phyloP scores from a whole-genome alignment of 30 jellyfish, hydroid and myxozoan species.

The Haliclystus octoradiatus region DNA sequence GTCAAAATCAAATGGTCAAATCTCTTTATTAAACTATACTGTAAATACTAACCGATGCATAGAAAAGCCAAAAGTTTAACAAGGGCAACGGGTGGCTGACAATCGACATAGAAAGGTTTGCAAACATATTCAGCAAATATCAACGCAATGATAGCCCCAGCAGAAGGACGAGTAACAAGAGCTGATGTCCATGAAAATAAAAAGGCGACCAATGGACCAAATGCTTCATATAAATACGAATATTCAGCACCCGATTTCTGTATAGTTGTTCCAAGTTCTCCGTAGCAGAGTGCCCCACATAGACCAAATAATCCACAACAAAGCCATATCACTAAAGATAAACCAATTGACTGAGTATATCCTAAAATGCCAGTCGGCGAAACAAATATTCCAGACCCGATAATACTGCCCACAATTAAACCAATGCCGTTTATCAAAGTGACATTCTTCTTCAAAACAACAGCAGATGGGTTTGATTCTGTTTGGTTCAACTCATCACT shows the following conservation, averaged over 20 bases:
- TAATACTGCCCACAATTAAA: constrained; percentile 67
- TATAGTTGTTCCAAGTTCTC: constrained; percentile 60
- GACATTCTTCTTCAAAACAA: constrained; percentile 51
- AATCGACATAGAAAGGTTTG: constrained; percentile 48
- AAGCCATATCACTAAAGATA: constrained; percentile 43
- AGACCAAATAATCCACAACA: constrained; percentile 48
- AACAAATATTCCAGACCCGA: constrained; percentile 66
- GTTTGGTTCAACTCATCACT: too few relatives aligned
- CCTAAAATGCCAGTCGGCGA: constrained; percentile 49
- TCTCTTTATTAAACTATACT: too few relatives aligned
- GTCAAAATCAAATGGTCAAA: too few relatives aligned
- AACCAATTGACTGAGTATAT: constrained; percentile 50
- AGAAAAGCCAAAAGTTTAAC: constrained; percentile 60
- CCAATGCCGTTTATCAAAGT: constrained; percentile 40
- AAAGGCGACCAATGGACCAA: constrained; percentile 70
- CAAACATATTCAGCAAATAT: constrained; percentile 54
- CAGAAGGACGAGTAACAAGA: constrained; percentile 62
- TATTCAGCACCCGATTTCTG: constrained; percentile 77
- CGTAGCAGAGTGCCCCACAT: constrained; percentile 65
- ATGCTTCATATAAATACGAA: constrained; percentile 45
- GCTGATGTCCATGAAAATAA: constrained; percentile 78
- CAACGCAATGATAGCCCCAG: constrained; percentile 69
- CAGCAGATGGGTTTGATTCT: too few relatives aligned
- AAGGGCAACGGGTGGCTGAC: constrained; percentile 52
- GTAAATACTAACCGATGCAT: constrained; percentile 70